Conservation (phyloP, 2,888 invertebrate species). For the Cantharis nigra region DNA sequence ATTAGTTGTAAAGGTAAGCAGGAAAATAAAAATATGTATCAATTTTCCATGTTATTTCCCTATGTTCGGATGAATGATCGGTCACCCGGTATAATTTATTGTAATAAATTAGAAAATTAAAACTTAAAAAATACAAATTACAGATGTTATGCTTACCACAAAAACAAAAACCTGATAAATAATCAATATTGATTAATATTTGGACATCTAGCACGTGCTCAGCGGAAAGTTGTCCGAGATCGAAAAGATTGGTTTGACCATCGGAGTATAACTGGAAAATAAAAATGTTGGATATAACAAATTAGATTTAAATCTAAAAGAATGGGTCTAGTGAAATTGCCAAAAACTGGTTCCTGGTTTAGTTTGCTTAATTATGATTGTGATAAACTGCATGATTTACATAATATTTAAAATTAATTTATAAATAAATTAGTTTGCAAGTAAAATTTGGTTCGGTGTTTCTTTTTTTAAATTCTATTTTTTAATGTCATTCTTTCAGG, state of each 20-base stretch:
- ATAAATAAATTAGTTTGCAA: not conserved
- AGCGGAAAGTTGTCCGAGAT: not conserved
- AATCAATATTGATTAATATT: not conserved
- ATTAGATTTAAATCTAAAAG: not conserved
- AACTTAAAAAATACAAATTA: not conserved
- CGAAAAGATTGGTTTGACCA: not conserved
- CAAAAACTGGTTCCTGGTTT: not conserved
- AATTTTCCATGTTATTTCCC: too few species aligned
- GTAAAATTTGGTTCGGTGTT: not conserved
- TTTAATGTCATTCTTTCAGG: not conserved
- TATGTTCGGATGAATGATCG: too few species aligned
- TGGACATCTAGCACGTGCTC: not conserved
- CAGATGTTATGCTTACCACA: not conserved
- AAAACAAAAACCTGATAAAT: not conserved
- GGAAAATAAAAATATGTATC: too few species aligned
- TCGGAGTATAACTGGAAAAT: not conserved
- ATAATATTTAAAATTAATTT: not conserved
- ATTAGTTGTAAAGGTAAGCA: too few species aligned
- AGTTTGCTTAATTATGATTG: not conserved
- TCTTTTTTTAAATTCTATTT: not conserved
- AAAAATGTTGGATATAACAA: not conserved
- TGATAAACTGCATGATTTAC: not conserved
- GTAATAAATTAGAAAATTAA: too few species aligned
- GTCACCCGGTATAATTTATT: too few species aligned
- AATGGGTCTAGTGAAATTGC: not conserved